phyloP scores from a whole-genome alignment of 1,140 invertebrate species.

The Aphaenogaster rudis region DNA sequence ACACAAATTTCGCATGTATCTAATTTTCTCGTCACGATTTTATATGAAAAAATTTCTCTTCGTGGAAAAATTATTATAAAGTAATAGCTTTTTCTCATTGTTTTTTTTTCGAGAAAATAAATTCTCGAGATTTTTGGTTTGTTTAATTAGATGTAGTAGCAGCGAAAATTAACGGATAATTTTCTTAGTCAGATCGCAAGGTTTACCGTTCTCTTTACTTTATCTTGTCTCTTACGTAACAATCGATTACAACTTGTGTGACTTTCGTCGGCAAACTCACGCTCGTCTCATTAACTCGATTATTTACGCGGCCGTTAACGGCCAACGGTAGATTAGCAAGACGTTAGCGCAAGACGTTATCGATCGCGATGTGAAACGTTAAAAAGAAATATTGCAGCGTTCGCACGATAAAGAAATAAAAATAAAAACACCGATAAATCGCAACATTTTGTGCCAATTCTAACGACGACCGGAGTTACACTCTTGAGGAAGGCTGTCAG shows the following conservation, averaged over 20 bases:
- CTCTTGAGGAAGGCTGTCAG: background rate
- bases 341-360: background rate
- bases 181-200: background rate
- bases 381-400: constrained; percentile 23
- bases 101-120: background rate
- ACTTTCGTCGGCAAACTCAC: constrained; percentile 23
- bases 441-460: background rate
- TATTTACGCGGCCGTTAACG: constrained; percentile 26
- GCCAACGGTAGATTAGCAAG: background rate
- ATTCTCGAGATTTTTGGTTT: constrained; percentile 2
- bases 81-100: background rate
- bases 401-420: constrained; percentile 13
- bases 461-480: background rate
- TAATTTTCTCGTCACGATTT: background rate
- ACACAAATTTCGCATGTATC: background rate
- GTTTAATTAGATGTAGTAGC: background rate
- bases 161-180: background rate
- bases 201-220: background rate
- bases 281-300: constrained; percentile 33
- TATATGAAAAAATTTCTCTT: background rate
- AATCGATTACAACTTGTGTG: constrained; percentile 37
- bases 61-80: background rate
- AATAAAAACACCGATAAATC: background rate
- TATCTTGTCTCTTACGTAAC: constrained; percentile 30
- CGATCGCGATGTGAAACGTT: constrained; percentile 23